phyloP scores from a whole-genome alignment of 2,888 invertebrate species.

The Drosophila robusta region DNA sequence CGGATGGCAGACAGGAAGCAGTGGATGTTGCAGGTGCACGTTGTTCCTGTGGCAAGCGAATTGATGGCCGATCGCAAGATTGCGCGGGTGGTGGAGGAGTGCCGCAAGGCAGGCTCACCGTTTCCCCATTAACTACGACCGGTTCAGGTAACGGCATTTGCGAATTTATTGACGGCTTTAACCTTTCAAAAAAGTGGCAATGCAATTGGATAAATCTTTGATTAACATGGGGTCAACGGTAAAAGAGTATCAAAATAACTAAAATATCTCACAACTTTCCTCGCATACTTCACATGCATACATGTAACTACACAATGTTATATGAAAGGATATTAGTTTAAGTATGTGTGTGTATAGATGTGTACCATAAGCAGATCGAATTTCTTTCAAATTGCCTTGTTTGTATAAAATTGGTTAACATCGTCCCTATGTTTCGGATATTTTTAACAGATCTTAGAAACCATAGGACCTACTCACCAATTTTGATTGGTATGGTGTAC shows the following conservation, averaged over 20 bases:
- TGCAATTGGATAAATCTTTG: constrained; percentile 2
- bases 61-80: constrained; percentile 8
- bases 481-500: too few relatives aligned
- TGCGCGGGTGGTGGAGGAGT: not conserved
- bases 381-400: too few relatives aligned
- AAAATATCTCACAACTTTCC: too few relatives aligned
- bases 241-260: not conserved
- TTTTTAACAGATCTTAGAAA: too few relatives aligned
- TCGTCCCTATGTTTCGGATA: too few relatives aligned
- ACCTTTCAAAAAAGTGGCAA: constrained; percentile 1
- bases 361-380: too few relatives aligned
- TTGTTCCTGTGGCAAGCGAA: constrained; percentile 29
- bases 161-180: constrained; percentile 3
- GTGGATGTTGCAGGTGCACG: constrained; percentile 32
- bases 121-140: constrained; percentile 25
- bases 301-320: too few relatives aligned
- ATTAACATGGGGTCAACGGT: not conserved
- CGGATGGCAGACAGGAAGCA: constrained; percentile 55
- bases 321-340: too few relatives aligned
- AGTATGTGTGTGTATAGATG: too few relatives aligned
- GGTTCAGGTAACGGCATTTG: constrained; percentile 24
- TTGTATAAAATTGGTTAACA: too few relatives aligned
- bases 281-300: too few relatives aligned
- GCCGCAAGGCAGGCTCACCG: constrained; percentile 3
- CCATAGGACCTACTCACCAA: too few relatives aligned